These are phyloP conservation scores for Gymnorhina tibicen DNA, from an alignment of 2,113 vertebrate genomes.

Conservation along the genomic window DNA sequence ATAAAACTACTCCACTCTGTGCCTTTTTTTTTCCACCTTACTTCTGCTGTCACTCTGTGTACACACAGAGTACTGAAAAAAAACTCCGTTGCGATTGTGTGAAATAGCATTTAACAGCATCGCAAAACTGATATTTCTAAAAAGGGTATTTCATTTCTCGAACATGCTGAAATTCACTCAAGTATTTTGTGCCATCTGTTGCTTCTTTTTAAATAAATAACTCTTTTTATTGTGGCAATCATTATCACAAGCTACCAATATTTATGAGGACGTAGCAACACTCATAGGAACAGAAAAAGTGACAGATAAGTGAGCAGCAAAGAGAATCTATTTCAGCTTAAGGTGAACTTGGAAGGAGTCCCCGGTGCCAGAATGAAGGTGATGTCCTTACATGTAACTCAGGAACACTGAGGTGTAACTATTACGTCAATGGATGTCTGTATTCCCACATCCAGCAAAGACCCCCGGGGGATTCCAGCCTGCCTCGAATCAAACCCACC, in stretches of 20 bases:
- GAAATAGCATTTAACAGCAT: not conserved
- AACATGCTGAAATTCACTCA: not conserved
- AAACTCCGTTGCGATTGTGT: not conserved
- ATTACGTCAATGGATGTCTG: not conserved
- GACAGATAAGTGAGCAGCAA: not conserved
- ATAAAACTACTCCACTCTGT: not conserved
- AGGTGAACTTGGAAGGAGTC: not conserved
- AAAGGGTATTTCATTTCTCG: not conserved
- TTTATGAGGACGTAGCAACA: not conserved
- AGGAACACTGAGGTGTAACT: not conserved
- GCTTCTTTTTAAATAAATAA: not conserved
- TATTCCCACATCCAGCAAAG: not conserved
- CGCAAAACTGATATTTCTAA: not conserved
- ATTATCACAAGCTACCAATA: not conserved
- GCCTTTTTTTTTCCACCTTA: not conserved
- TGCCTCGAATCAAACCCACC: not conserved
- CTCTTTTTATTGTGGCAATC: not conserved
- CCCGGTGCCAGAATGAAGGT: not conserved
- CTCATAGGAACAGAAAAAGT: not conserved
- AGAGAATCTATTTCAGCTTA: not conserved
- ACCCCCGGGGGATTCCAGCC: not conserved
- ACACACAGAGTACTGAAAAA: not conserved
- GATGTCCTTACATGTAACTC: not conserved
- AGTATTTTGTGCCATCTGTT: not conserved
- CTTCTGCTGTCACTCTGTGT: not conserved